Conservation (phyloP, 2,888 invertebrate genomes). For the Nemotelus pantherinus region DNA sequence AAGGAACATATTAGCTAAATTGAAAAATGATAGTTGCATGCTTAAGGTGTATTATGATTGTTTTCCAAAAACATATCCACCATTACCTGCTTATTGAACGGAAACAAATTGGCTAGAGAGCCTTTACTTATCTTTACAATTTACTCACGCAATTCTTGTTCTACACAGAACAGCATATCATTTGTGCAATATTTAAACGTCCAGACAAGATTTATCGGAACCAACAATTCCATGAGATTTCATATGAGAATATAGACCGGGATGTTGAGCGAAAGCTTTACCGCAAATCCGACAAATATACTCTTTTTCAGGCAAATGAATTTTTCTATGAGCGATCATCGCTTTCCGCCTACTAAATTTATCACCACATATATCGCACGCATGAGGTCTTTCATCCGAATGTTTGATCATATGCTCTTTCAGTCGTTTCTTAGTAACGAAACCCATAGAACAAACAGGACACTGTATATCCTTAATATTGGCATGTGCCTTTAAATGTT, state of each 20-base stretch:
- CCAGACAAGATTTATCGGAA: too few relatives aligned
- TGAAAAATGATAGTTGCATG: too few relatives aligned
- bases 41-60: too few relatives aligned
- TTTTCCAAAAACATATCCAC: too few relatives aligned
- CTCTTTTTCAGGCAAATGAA: slow-evolving; percentile 52
- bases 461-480: slow-evolving; percentile 50
- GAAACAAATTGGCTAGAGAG: too few relatives aligned
- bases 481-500: slow-evolving; percentile 50
- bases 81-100: too few relatives aligned
- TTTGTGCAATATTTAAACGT: too few relatives aligned
- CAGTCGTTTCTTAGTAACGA: slow-evolving; percentile 17
- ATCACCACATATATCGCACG: slow-evolving; percentile 45
- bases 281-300: slow-evolving; percentile 52
- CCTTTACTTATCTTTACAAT: too few relatives aligned
- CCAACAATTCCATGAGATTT: slow-evolving; percentile 24
- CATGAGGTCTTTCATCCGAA: slow-evolving; percentile 15
- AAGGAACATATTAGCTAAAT: too few relatives aligned
- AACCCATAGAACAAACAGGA: slow-evolving; percentile 47
- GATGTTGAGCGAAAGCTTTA: slow-evolving; percentile 53
- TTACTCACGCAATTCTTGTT: too few relatives aligned
- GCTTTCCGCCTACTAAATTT: slow-evolving; percentile 51
- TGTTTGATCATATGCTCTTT: slow-evolving; percentile 19
- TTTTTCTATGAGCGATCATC: slow-evolving; percentile 50
- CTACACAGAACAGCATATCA: too few relatives aligned
- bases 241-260: slow-evolving; percentile 47